Evolutionary conservation across 2,888 invertebrate genomes (phyloP), one percentile per base, ranked within the genome.

Genomic region (Brenthis hecate): DNA sequence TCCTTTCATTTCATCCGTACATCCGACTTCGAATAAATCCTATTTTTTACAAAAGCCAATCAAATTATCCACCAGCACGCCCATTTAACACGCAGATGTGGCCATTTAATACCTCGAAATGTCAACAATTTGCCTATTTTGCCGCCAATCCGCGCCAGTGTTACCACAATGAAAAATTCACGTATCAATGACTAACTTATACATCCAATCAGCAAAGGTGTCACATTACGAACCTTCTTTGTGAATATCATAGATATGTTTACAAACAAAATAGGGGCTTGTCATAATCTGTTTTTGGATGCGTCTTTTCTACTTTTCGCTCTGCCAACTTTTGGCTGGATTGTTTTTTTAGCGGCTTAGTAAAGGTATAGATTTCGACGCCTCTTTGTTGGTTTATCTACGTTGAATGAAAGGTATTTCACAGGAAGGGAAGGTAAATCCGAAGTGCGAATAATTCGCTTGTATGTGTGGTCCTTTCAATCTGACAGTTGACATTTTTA

Each of bases 201-300:
- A 81, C 83, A 85, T 84, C 87, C 87, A 86, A 91, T 91, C 88
- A 83, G 80, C 80, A 82, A 84, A 90, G 89, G 92, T 92, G 92
- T 92, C 91, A 87, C 86, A 88, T 92, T 91, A 91, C 92, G 80
- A 76, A 73, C 72, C 71, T 74, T 86, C 76, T 85, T 92, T 90
- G 89, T 90, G 76, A 77, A 75, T 75, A 71, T 68, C 78, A 78
- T 76, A 84, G 80, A 81, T 78, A 74, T 92, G 92, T 92, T 92
- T 92, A 92, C 92, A 91, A 92, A 92, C 92, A 92, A 85, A 92
- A 92, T 89, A 92, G 83, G 87, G 88, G 89, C 87, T 88, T 89
- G 92, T 90, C 88, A 89, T 92, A 91, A 91, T 92, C 92, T 91
- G 86, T 91, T 91, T 92, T 91, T 83, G 83, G 82, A 89, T 85